Base-by-base conservation (phyloP, 1,140 invertebrate species). In the Microplitis mediator region DNA sequence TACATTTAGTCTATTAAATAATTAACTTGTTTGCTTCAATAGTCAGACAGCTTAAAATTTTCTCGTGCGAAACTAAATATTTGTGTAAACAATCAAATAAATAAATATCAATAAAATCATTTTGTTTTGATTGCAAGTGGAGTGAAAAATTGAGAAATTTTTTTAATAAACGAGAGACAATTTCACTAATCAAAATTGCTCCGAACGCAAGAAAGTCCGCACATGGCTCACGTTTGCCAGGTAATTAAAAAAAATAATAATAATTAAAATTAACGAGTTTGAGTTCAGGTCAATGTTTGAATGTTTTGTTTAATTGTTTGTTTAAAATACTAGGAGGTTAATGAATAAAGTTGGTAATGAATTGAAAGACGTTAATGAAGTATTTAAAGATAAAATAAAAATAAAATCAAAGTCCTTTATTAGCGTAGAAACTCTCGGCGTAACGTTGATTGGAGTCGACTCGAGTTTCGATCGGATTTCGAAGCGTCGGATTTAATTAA, bases 131-230 rank as follows among this genome's bases (percentile, higher is more conserved):
- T 23, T 23, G 23, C n/a, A 14, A 16, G 13, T 54, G 52, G 14
- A 54, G 52, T 54, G 52, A 54, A n/a, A 54, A 54, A 13, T 54
- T 54, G 8, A 45, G 8, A 9, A 45, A 45, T 54, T 54, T 23
- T 16, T 45, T 45, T 11, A 36, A 23, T 9, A 4, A n/a, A 32
- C 5, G 32, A 11, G 50, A 31, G 35, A 36, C 32, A 45, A 64
- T 36, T 16, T 36, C 36, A 39, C 35, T 45, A 60, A 52, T 72
- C 78, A 81, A 79, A 79, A 81, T 81, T 81, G 77, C 80, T 74
- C 80, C 80, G 34, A 78, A 81, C 77, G 78, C 74, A 56, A 75
- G 69, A 58, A 81, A 79, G 66, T 68, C 78, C 72, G 74, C 74
- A 73, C 74, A 73, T 75, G 74, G 74, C 74, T 73, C 74, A 50